These are phyloP conservation scores for Cariama cristata DNA, from an alignment of 2,113 vertebrate genomes.

Conservation along the genomic window DNA sequence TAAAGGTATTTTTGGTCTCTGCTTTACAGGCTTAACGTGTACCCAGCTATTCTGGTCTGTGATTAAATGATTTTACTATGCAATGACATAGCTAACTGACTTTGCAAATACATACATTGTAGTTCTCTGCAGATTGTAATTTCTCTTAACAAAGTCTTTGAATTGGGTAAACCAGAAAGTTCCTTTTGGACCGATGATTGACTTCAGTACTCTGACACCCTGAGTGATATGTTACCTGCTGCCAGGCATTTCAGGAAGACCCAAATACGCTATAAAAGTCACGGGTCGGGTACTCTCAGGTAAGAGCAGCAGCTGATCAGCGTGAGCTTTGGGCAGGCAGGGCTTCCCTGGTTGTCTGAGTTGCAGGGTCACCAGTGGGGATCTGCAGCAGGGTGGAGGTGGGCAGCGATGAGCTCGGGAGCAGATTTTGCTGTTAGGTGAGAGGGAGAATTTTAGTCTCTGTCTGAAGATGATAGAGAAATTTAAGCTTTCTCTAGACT, in stretches of 20 bases:
- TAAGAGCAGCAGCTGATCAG: neutral
- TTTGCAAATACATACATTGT: neutral
- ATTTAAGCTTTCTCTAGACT: neutral
- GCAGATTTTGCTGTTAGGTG: neutral
- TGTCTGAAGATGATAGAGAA: neutral
- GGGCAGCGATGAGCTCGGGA: accelerated
- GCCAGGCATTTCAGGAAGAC: neutral
- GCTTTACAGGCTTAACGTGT: neutral
- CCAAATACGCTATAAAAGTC: neutral
- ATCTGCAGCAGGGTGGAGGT: neutral
- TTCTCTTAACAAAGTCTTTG: neutral
- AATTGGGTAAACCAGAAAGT: neutral
- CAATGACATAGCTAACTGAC: neutral
- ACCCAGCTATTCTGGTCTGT: neutral
- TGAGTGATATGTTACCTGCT: accelerated
- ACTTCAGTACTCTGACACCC: neutral
- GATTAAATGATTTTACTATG: neutral
- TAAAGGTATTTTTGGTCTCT: neutral
- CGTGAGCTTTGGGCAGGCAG: neutral
- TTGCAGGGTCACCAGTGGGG: neutral
- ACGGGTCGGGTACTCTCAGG: no score
- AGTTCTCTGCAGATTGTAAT: neutral
- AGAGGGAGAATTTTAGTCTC: neutral
- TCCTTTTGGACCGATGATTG: neutral
- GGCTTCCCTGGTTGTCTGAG: neutral